Evolutionary conservation across 2,113 vertebrate species (phyloP).

Genomic region (Onychostoma macrolepis): DNA sequence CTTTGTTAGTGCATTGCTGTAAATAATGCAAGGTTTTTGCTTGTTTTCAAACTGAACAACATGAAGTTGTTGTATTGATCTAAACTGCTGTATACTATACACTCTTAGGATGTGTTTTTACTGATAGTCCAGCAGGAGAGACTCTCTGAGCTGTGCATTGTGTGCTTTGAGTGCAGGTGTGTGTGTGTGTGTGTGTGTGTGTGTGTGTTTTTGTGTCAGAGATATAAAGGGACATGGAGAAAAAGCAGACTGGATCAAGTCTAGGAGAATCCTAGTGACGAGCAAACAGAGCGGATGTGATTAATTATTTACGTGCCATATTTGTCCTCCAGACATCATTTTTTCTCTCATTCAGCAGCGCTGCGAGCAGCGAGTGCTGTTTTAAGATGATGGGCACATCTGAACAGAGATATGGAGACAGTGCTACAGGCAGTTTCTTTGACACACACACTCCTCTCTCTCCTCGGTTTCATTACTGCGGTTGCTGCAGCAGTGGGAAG

Average conservation of each 20-base stretch:
- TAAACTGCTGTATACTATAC: too few species aligned
- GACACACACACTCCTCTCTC: constrained; percentile 1
- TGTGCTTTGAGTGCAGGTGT: background rate
- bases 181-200: background rate
- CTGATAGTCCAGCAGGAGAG: background rate
- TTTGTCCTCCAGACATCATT: constrained; percentile 68
- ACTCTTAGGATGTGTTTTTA: background rate
- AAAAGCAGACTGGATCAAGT: constrained; percentile 24
- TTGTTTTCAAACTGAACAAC: background rate
- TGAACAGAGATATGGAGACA: constrained; percentile 36
- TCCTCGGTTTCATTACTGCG: constrained; percentile 12
- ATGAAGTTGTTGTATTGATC: background rate
- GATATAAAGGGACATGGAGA: background rate
- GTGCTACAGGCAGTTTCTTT: constrained; percentile 27
- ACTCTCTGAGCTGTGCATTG: background rate
- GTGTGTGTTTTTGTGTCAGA: background rate
- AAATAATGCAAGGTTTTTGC: background rate
- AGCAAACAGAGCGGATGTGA: constrained; percentile 59
- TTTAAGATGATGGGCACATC: constrained; percentile 53
- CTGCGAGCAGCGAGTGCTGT: constrained; percentile 14
- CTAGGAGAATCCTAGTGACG: constrained; percentile 52
- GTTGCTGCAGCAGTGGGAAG: background rate
- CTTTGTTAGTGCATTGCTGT: constrained; percentile 7
- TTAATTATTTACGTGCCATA: constrained; percentile 73
- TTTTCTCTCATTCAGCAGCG: constrained; percentile 61